phyloP scores from a whole-genome alignment of 2,113 vertebrate species.

The Shinisaurus crocodilurus region DNA sequence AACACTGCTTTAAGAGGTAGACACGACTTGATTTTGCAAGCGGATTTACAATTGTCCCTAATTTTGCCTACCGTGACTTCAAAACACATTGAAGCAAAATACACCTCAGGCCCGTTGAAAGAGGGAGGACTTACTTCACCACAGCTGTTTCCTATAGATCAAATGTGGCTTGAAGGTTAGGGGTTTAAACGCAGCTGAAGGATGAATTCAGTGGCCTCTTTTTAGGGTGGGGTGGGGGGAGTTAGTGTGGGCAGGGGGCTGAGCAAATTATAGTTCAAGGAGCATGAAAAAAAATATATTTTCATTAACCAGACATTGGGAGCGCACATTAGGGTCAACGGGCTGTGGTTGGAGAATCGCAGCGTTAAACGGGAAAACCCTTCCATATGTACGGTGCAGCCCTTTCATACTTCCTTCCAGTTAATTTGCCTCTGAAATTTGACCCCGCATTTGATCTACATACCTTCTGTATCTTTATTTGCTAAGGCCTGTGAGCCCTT shows the following conservation, averaged over 20 bases:
- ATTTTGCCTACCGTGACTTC: conserved; percentile 79
- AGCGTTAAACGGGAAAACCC: conserved; percentile 52
- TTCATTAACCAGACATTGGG: conserved; percentile 67
- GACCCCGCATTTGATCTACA: conserved; percentile 63
- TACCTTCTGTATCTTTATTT: conserved; percentile 9
- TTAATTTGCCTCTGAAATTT: conserved; percentile 60
- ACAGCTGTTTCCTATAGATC: conserved; percentile 83
- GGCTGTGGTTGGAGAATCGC: conserved; percentile 57
- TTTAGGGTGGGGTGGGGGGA: neutral
- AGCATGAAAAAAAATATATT: conserved; percentile 61
- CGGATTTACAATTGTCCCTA: conserved; percentile 81
- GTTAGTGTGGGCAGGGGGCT: neutral
- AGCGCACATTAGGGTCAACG: conserved; percentile 53
- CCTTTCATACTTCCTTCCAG: conserved; percentile 65
- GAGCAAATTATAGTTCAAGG: conserved; percentile 70
- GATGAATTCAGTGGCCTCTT: conserved; percentile 66
- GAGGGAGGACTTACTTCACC: conserved; percentile 71
- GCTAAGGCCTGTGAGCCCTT: conserved; percentile 11
- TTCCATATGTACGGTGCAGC: conserved; percentile 59
- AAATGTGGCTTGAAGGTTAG: conserved; percentile 70
- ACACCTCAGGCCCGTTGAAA: conserved; percentile 72
- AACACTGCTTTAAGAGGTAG: too few relatives aligned
- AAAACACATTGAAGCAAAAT: conserved; percentile 68
- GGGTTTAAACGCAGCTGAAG: conserved; percentile 68
- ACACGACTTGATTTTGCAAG: too few relatives aligned